Percentiles rank a stretch among this genome's conserved stretches.
Conservation (phyloP, 1,140 invertebrate genomes). For the Lysiphlebus fabarum region DNA sequence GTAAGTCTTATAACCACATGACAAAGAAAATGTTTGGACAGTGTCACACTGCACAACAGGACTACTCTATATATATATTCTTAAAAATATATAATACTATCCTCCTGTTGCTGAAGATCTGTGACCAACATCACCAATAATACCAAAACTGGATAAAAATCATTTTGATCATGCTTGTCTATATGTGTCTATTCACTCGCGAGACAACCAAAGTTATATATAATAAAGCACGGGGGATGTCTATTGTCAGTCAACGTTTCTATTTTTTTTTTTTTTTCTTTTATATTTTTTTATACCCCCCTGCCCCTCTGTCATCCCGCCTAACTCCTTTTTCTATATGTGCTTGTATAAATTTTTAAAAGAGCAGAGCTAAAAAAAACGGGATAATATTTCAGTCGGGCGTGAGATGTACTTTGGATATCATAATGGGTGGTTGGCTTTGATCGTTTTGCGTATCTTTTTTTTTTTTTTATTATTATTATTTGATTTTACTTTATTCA, state of each 20-base stretch:
- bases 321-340: not conserved
- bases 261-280: not conserved
- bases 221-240: constrained; percentile 8
- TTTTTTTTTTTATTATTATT: too few species aligned
- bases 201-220: constrained; percentile 1
- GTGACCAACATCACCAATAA: too few species aligned
- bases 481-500: too few species aligned
- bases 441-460: not conserved
- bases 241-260: not conserved
- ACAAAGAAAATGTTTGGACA: constrained; percentile 57
- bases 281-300: constrained; percentile 3
- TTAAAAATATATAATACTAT: constrained; percentile 6
- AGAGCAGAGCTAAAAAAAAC: constrained; percentile 33
- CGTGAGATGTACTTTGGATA: constrained; percentile 23
- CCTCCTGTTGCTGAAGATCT: too few species aligned
- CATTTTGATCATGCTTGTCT: too few species aligned
- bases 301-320: too few species aligned
- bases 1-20: constrained; percentile 51
- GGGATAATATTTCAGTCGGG: constrained; percentile 32
- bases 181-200: not conserved
- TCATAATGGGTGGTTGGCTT: constrained; percentile 12
- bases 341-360: constrained; percentile 30
- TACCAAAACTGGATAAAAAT: too few species aligned
- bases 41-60: constrained; percentile 48
- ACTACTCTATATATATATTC: constrained; percentile 25